Conservation (phyloP, 2,888 invertebrate species). For the Drosophila koepferae region DNA sequence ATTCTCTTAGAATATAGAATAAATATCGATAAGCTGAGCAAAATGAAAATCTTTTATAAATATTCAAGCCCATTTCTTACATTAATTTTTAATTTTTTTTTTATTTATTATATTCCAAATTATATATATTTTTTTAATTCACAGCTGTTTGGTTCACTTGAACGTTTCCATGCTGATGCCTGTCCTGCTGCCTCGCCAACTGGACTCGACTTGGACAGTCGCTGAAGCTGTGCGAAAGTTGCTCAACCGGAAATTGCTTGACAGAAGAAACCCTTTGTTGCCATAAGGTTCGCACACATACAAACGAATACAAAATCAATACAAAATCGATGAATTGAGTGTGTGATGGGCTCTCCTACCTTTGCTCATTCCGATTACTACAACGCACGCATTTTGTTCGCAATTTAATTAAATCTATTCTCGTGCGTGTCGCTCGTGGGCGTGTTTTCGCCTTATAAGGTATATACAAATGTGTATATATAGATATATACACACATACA, state of each 20-base stretch:
- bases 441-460: slow-evolving; percentile 58
- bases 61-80: not conserved
- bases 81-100: not conserved
- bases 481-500: slow-evolving; percentile 2
- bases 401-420: slow-evolving; percentile 80
- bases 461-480: not conserved
- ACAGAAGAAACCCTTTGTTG: slow-evolving; percentile 55
- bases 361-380: slow-evolving; percentile 1
- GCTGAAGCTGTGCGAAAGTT: slow-evolving; percentile 44
- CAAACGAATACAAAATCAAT: slow-evolving; percentile 50
- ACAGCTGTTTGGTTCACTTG: slow-evolving; percentile 15
- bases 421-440: slow-evolving; percentile 72
- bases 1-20: not conserved
- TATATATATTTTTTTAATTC: not conserved
- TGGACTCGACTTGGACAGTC: slow-evolving; percentile 24
- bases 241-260: slow-evolving; percentile 61
- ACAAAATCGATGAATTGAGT: slow-evolving; percentile 73
- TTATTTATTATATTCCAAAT: not conserved
- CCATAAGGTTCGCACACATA: slow-evolving; percentile 7
- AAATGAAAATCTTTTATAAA: not conserved
- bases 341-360: slow-evolving; percentile 30
- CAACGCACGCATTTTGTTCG: slow-evolving; percentile 66
- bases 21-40: not conserved
- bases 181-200: not conserved
- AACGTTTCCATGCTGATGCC: not conserved